Base-by-base conservation (phyloP, 64 coral and sea anemone genomes). In the Porites lutea region DNA sequence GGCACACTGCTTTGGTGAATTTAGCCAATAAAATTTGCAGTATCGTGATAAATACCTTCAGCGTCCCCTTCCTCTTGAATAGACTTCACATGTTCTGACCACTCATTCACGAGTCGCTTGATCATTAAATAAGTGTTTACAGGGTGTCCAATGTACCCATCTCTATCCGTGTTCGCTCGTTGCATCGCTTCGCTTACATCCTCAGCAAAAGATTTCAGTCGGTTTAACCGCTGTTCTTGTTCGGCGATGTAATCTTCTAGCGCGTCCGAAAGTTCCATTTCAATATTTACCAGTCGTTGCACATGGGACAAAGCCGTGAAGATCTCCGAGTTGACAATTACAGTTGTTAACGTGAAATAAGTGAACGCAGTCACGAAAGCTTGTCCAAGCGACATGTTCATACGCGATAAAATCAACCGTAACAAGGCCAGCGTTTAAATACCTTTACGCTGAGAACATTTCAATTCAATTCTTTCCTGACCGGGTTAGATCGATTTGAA, bases 31-130 rank as follows among this genome's bases (percentile, higher is more conserved):
- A 57, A 57, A 57, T 57, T 57, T 57, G 2, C 54, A 3, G 1
- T 57, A 12, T 9, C 12, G 37, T 23, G 13, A 44, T 19, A 90
- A 62, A 74, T 71, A 92, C 96, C 92, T 98, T 95, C 96, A 13
- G 86, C 76, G 77, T 69, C 75, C 65, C 58, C 50, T 45, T 88
- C 67, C 52, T 85, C 27, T 8, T 64, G 77, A 8, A 95, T 75
- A 22, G 65, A 48, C 37, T 82, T 87, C 55, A 92, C 92, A 19
- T 95, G 74, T 74, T 59, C 49, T 52, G 89, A 85, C 96, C 96
- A 98, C 16, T 98, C 92, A 4, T 82, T 87, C 23, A 98, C 96
- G 57, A 98, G 91, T 79, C 96, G 63, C 78, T 98, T 98, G 72
- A 98, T 95, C 52, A 98, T 82, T 53, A 95, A 67, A 65, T 93